A percentile compares a stretch with the other conserved stretches of the same genome.
Conservation (phyloP, 2,888 invertebrate species). For the Meteorus colon region DNA sequence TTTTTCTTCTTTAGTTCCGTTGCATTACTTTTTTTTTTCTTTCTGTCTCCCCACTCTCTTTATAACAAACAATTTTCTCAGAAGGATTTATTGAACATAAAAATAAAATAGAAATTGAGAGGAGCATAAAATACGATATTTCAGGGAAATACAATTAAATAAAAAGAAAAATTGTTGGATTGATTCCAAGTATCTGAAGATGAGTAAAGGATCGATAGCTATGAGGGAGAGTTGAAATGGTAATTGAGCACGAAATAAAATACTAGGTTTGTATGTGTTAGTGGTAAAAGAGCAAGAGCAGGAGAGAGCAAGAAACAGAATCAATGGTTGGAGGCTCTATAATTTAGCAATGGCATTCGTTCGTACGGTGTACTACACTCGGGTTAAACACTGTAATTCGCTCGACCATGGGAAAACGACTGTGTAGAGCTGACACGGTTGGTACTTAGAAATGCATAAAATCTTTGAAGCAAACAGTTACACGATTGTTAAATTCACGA, state of each 20-base stretch:
- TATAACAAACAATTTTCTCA: slow-evolving; percentile 4
- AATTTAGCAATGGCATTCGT: slow-evolving; percentile 49
- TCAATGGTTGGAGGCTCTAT: slow-evolving; percentile 42
- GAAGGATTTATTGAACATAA: slow-evolving; percentile 8
- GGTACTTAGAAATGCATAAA: slow-evolving; percentile 49
- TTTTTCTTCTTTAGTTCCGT: background rate
- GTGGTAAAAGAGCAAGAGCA: slow-evolving; percentile 32
- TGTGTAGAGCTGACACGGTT: slow-evolving; percentile 36
- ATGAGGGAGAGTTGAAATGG: slow-evolving; percentile 15
- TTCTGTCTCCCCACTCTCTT: background rate
- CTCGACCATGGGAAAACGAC: slow-evolving; percentile 42
- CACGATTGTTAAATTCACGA: slow-evolving; percentile 23
- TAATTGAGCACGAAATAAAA: slow-evolving; percentile 13
- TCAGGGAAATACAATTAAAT: slow-evolving; percentile 1
- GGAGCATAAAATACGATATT: background rate
- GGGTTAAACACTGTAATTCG: slow-evolving; percentile 32
- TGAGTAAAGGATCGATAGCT: slow-evolving; percentile 8
- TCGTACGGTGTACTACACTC: slow-evolving; percentile 34
- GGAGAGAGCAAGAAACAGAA: slow-evolving; percentile 25
- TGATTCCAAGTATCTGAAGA: slow-evolving; percentile 12
- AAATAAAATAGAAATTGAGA: background rate
- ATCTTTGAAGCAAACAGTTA: slow-evolving; percentile 31
- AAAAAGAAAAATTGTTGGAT: slow-evolving; percentile 31
- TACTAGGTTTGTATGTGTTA: slow-evolving; percentile 3
- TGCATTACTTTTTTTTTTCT: background rate